Base-by-base conservation (phyloP, 2,888 invertebrate species). In the Sphaerophoria taeniata region DNA sequence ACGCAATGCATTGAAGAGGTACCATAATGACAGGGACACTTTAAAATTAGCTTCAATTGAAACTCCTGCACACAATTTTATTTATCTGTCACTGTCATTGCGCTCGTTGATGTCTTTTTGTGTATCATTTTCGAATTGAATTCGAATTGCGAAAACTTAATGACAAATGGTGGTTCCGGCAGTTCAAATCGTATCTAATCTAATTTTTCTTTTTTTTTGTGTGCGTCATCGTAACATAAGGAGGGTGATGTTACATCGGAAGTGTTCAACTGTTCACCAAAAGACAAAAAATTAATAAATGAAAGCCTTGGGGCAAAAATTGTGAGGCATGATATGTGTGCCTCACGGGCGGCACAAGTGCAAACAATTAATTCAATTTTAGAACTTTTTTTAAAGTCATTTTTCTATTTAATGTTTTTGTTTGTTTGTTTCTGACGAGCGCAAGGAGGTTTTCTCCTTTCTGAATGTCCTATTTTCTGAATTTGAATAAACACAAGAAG, bases 291-390 rank as follows among this genome's bases (percentile, higher is more conserved):
- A 65, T 49, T 36, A 65, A 65, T 63, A 47, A 63, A 63, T 49
- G 43, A 49, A 63, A 63, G 34, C 47, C 47, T 14, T 9, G 12
- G 24, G 24, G 2, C 24, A 24, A 24, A 24, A 24, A 24, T 24
- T 24, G 24, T 24, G 24, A 24, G 24, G 2, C 36, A 6, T 12
- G 0, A 39, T 43, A 14, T 39, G 39, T 39, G 39, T 39, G 24
- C 16, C 16, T 16, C 5, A 6, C n/a, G 6, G 0, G 12, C 24
- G 6, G 24, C 11, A 34, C 31, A 31, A 33, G 61, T 65, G 49
- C 49, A 65, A 65, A 65, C 65, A 65, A 65, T 65, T 65, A 65
- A 65, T 36, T 65, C 65, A 65, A 65, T 65, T 65, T 49, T 31
- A 16, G 12, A 65, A 65, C 34, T 65, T 60, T 49, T 49, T 49